Conservation (phyloP, 1,140 invertebrate genomes). For the Ephestia elutella region DNA sequence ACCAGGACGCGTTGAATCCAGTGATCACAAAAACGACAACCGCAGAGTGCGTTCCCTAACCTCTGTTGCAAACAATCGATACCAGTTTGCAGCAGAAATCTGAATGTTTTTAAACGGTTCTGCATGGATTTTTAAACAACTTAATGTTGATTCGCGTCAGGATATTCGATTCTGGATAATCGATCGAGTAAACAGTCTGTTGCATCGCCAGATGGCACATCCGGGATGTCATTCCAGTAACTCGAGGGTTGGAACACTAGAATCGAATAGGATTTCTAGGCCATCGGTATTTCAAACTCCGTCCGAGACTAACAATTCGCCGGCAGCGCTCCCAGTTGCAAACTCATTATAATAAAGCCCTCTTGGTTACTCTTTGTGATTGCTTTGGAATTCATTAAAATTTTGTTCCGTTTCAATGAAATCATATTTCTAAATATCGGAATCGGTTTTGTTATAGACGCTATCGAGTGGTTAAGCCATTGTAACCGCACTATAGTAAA, state of each 20-base stretch:
- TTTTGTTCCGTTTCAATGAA: not conserved
- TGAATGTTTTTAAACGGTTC: not conserved
- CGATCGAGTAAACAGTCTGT: not conserved
- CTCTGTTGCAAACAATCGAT: not conserved
- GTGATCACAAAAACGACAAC: not conserved
- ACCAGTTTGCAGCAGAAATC: not conserved
- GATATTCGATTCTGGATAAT: not conserved
- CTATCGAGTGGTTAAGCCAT: too few species aligned
- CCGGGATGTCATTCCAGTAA: not conserved
- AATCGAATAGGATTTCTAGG: not conserved
- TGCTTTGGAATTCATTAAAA: not conserved
- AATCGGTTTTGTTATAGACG: too few species aligned
- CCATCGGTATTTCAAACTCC: not conserved
- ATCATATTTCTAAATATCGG: too few species aligned
- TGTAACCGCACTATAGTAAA: too few species aligned
- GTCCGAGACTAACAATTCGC: not conserved
- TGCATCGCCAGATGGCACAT: not conserved
- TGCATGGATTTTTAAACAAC: not conserved
- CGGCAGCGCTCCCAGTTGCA: not conserved
- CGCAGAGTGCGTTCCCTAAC: not conserved
- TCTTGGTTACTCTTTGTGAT: not conserved
- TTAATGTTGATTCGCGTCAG: not conserved
- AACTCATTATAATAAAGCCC: constrained; percentile 2
- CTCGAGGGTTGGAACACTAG: not conserved
- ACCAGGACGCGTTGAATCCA: not conserved